Conservation (phyloP, 2,113 vertebrate genomes). For the Sinosuthora webbiana region DNA sequence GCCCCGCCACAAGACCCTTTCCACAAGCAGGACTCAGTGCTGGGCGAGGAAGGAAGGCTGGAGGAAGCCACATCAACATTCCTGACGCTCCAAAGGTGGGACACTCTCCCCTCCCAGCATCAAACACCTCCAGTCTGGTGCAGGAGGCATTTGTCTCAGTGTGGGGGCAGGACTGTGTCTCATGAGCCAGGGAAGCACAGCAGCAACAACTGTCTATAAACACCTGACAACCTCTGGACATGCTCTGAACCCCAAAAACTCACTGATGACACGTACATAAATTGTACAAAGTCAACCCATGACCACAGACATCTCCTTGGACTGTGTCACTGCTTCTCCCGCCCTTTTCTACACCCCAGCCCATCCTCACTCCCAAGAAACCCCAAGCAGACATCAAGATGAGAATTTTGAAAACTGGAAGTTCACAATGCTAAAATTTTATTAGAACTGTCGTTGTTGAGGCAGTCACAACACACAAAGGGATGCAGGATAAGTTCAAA, state of each 20-base stretch:
- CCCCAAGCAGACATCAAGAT: not conserved
- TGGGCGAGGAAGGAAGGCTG: not conserved
- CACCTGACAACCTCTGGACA: not conserved
- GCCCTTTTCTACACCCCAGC: not conserved
- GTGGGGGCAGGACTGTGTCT: not conserved
- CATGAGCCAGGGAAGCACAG: not conserved
- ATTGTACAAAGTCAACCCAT: not conserved
- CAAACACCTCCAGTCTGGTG: not conserved
- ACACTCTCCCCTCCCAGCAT: not conserved
- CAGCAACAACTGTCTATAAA: not conserved
- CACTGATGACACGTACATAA: not conserved
- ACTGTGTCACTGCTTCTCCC: not conserved
- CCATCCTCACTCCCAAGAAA: not conserved
- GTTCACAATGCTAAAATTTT: no score
- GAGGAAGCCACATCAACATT: not conserved
- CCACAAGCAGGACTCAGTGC: accelerated
- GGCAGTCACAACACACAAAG: no score
- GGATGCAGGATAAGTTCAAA: no score
- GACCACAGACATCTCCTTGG: not conserved
- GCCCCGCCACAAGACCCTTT: not conserved
- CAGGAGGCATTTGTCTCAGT: not conserved
- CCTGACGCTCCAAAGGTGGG: no score
- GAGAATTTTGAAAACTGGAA: not conserved
- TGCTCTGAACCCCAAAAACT: not conserved
- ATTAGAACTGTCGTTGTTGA: no score